Evolutionary conservation across 2,113 vertebrate species (phyloP), one percentile per base, ranked within the genome.

Genomic region (Synodontis membranacea): DNA sequence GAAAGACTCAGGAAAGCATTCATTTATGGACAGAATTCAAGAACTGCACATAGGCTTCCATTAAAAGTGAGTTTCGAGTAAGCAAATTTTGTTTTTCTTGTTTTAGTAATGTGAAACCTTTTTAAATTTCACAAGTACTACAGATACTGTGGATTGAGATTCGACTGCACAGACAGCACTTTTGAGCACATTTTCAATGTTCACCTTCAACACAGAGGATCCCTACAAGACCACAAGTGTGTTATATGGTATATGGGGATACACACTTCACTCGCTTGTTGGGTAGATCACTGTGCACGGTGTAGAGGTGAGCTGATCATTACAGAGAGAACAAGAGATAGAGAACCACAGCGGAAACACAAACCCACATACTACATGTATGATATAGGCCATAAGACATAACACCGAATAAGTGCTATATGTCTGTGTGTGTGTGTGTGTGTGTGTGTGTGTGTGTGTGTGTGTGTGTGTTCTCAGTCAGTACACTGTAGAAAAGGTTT

Each of bases 151-250:
- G 15, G 6, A 21, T 52, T 31, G n/a, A 78, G 28, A 31, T 19
- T n/a, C 50, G 4, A 75, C 23, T 2, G 9, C 44, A 46, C 15
- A 48, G 11, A 48, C 42, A 14, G 25, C 42, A 6, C 14, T 15
- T 28, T 15, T 48, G 42, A 46, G 23, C 21, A 46, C 23, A 23
- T 28, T 46, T 74, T 74, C 23, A 74, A 28, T 74, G n/a, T n/a
- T n/a, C n/a, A n/a, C n/a, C n/a, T n/a, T n/a, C n/a, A n/a, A n/a
- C 15, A 19, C 6, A 10, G 46, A 19, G 28, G 4, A 15, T 31
- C 17, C 50, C 74, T 7, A 34, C n/a, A 52, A 79, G 31, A 79
- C 48, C 76, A 79, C 76, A 79, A 79, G 50, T 56, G 19, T 80
- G 50, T 10, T 34, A 6, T 14, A 39, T 34, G 78, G 31, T 56